Evolutionary conservation across 2,797 vertebrate species (phyloP).

Genomic region (Platalea minor): DNA sequence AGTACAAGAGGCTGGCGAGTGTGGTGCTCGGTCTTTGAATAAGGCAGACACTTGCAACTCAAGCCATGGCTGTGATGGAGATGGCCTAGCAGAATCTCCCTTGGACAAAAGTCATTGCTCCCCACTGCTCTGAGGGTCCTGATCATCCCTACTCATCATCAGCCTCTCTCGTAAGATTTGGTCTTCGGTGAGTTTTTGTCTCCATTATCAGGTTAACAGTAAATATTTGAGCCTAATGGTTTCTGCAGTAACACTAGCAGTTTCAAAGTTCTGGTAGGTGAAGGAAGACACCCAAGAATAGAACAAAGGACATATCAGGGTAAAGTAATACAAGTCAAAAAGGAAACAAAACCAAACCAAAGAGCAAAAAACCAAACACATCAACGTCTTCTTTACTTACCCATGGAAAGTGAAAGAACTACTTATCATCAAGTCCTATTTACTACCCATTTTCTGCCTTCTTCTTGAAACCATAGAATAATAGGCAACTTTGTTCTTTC

Average conservation of each 20-base stretch:
- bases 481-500: not conserved
- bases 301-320: not conserved
- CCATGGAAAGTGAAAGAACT: not conserved
- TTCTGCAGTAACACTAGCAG: not conserved
- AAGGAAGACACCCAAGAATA: not conserved
- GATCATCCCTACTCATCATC: too few relatives aligned
- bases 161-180: not conserved
- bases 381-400: not conserved
- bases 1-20: not conserved
- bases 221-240: not conserved
- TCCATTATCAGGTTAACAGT: not conserved
- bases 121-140: not conserved
- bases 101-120: not conserved
- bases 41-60: not conserved
- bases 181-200: accelerated
- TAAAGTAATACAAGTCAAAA: not conserved
- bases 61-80: not conserved
- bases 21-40: not conserved
- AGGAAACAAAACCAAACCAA: not conserved
- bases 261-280: not conserved
- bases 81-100: not conserved
- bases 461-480: not conserved
- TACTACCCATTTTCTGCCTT: accelerated
- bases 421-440: not conserved
- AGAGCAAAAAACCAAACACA: accelerated